Base-by-base conservation (phyloP, 1,140 invertebrate species). In the Drosophila repleta region DNA sequence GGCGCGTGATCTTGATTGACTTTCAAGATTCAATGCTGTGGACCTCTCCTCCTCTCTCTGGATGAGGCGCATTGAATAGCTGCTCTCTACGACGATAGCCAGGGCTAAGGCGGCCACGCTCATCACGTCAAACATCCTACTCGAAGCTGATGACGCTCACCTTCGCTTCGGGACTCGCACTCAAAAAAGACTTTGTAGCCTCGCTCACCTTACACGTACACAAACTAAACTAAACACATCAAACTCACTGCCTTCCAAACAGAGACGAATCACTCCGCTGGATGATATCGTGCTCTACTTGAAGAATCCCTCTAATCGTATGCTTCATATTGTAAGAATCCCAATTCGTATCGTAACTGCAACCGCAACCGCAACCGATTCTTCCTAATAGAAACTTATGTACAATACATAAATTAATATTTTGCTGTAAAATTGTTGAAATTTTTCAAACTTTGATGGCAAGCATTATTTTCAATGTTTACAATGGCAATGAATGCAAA, bases 181-280 rank as follows among this genome's bases (percentile, higher is more conserved):
- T 65, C 67, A 52, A 80, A 84, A 67, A 84, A 84, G 84, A 84
- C 84, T 84, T 84, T 87, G 84, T 76, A 84, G 82, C 81, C 81
- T 84, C 81, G 81, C 81, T 84, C 84, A 85, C 52, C 26, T 49
- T 67, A 60, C 55, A 58, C 21, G 24, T 51, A 66, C 35, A 51
- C 17, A 67, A 74, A 63, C 43, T n/a, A 68, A 48, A 68, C 46
- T 29, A 29, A 29, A 1, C 8, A 35, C 3, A 35, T 11, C 73
- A 74, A 76, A 78, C 80, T 87, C 82, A 84, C 81, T 84, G 81
- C 81, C 81, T 84, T 84, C 81, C 81, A 84, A 32, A 66, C 48
- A 52, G 53, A 45, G 43, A 70, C 60, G 53, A 71, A 71, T 56
- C 8, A 8, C n/a, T n/a, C n/a, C n/a, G n/a, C n/a, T n/a, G n/a